phyloP scores from a whole-genome alignment of 2,888 invertebrate genomes.

The Nebria salina region DNA sequence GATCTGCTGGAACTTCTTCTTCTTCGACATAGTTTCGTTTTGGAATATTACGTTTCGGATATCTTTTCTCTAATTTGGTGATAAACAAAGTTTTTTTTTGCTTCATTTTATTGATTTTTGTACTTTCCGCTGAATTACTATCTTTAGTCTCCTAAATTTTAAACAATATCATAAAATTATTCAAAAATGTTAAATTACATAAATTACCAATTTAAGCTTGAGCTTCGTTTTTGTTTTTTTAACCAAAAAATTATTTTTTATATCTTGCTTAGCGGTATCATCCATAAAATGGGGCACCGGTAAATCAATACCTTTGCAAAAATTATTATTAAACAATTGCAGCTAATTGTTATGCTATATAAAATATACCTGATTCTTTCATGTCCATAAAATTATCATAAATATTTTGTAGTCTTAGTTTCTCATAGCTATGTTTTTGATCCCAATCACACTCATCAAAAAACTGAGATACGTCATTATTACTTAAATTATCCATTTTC shows the following conservation, averaged over 20 bases:
- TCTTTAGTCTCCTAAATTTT: no score
- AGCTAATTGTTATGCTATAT: background rate
- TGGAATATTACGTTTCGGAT: constrained; percentile 23
- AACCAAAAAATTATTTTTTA: background rate
- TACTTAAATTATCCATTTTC: background rate
- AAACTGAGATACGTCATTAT: constrained; percentile 17
- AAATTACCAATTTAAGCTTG: background rate
- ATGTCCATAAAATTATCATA: constrained; percentile 17
- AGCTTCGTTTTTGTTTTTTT: background rate
- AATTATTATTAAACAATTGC: background rate
- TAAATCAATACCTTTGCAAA: background rate
- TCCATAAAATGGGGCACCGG: constrained; percentile 2
- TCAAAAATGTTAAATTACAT: background rate
- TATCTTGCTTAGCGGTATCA: background rate
- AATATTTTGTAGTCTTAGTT: constrained; percentile 12
- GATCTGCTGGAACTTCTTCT: constrained; percentile 22
- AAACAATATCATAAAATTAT: no score
- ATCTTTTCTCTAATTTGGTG: constrained; percentile 10
- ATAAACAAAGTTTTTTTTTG: background rate
- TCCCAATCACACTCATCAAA: constrained; percentile 17
- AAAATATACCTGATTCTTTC: constrained; percentile 18
- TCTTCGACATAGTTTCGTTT: constrained; percentile 25
- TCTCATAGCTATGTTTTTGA: constrained; percentile 5
- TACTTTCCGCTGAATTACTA: no score
- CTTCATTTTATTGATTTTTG: background rate